A percentile compares a stretch with the other conserved stretches of the same genome.
phyloP scores from a whole-genome alignment of 2,113 vertebrate genomes.

The Triplophysa dalaica region DNA sequence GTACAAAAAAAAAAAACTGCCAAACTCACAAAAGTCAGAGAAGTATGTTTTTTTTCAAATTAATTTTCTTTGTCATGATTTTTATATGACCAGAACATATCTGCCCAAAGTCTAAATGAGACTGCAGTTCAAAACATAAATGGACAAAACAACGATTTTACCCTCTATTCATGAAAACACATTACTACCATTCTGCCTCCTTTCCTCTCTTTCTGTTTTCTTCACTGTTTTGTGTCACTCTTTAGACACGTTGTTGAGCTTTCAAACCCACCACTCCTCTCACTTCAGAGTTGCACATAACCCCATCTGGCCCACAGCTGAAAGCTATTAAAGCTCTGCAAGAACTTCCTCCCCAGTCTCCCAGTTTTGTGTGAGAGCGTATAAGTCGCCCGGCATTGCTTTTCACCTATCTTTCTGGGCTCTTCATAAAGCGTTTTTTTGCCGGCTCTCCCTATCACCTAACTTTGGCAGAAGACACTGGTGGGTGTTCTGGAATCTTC shows the following conservation, averaged over 20 bases:
- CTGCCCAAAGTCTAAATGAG: no score
- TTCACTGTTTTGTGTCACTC: constrained; percentile 37
- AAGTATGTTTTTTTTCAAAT: no score
- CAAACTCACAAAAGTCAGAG: no score
- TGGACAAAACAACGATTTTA: neutral
- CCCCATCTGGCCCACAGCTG: constrained; percentile 79
- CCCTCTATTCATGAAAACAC: neutral
- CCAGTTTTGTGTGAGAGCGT: constrained; percentile 57
- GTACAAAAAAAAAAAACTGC: no score
- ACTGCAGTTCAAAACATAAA: neutral
- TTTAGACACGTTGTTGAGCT: constrained; percentile 65
- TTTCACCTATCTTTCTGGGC: constrained; percentile 52
- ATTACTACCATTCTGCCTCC: neutral
- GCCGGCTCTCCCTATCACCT: neutral
- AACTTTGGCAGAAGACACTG: constrained; percentile 14
- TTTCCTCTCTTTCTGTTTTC: neutral
- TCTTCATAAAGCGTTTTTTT: constrained; percentile 51
- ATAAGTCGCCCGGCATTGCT: constrained; percentile 63
- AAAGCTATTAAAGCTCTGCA: constrained; percentile 73
- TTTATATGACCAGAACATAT: no score
- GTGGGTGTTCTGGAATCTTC: constrained; percentile 47
- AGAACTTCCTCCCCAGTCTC: constrained; percentile 72
- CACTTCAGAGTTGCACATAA: constrained; percentile 60
- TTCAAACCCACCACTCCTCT: constrained; percentile 64
- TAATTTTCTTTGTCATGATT: no score